These are phyloP conservation scores for Channallabes apus DNA, from an alignment of 2,797 vertebrate genomes.

Conservation along the genomic window DNA sequence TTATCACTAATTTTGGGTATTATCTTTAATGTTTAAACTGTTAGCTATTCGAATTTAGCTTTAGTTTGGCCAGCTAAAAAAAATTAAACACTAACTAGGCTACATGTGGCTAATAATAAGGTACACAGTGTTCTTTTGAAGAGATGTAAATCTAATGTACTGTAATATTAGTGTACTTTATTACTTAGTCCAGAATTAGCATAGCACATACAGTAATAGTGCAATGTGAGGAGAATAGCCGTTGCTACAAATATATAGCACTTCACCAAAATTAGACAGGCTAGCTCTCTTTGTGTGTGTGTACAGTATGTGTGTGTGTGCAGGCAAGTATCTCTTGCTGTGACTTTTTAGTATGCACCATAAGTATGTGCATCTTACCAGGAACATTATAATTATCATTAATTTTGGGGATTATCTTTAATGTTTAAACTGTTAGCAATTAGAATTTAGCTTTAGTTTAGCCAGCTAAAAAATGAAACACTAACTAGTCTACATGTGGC, in stretches of 20 bases:
- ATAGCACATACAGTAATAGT: not conserved
- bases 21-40: not conserved
- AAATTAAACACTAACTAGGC: not conserved
- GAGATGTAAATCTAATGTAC: not conserved
- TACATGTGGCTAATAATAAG: not conserved
- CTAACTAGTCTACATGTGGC: not conserved
- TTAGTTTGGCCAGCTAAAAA: not conserved
- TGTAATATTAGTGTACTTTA: not conserved
- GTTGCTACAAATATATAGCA: not conserved
- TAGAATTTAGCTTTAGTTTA: no score
- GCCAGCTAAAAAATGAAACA: not conserved
- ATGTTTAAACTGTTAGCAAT: no score
- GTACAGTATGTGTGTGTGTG: not conserved
- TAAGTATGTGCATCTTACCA: no score
- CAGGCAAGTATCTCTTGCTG: not conserved
- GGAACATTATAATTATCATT: no score
- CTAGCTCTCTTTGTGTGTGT: not conserved
- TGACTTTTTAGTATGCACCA: conserved; percentile 9
- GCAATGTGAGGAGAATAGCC: not conserved
- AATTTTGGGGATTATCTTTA: no score
- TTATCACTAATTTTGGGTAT: no score
- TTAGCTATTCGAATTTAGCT: not conserved
- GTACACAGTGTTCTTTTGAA: not conserved
- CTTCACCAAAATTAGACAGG: not conserved
- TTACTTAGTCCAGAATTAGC: not conserved